These are phyloP conservation scores for Sminthurides bifidus DNA, from an alignment of 1,140 invertebrate species.

Conservation along the genomic window DNA sequence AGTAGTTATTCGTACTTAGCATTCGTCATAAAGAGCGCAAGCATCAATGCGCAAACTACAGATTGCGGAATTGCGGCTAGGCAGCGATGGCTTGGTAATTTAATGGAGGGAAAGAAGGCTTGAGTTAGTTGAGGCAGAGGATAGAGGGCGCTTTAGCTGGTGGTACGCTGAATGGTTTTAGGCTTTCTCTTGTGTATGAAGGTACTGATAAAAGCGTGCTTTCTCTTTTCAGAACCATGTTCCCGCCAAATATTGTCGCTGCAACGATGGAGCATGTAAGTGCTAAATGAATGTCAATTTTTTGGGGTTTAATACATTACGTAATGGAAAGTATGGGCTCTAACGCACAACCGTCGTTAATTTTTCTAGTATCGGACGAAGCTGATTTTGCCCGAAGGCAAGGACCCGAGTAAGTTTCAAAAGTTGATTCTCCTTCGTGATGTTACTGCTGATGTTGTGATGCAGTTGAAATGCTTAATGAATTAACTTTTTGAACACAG, in stretches of 20 bases:
- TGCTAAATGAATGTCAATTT: not conserved
- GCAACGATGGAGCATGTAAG: constrained; percentile 50
- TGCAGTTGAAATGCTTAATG: not conserved
- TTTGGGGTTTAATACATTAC: not conserved
- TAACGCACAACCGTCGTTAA: constrained; percentile 43
- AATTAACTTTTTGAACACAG: not conserved
- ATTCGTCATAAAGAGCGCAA: no score
- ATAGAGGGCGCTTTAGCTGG: no score
- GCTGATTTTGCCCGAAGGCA: not conserved
- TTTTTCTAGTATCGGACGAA: constrained; percentile 1
- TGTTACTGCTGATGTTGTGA: not conserved
- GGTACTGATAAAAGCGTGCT: no score
- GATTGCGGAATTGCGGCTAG: no score
- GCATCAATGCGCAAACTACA: no score
- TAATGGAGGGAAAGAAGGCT: no score
- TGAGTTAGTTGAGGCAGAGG: no score
- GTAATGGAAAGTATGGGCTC: not conserved
- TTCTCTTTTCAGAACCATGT: constrained; percentile 50
- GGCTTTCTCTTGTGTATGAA: no score
- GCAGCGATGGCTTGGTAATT: no score
- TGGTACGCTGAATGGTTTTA: no score
- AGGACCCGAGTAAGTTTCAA: not conserved
- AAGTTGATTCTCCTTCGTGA: not conserved
- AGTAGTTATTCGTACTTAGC: no score
- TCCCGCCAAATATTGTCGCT: constrained; percentile 80